Evolutionary conservation across 2,888 invertebrate species (phyloP).

Genomic region (Sphecodes monilicornis): DNA sequence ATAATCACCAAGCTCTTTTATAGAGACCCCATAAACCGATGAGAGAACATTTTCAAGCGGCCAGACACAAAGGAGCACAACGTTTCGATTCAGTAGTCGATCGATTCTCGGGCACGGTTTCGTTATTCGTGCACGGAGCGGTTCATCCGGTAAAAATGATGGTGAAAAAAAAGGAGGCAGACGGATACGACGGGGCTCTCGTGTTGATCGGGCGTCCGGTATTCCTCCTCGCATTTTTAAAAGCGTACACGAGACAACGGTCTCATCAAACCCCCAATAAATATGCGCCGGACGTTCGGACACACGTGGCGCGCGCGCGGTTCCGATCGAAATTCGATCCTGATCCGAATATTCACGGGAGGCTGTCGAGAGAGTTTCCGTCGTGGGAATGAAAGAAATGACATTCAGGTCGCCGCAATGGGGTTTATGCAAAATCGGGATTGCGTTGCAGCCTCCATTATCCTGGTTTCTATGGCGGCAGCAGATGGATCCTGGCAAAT

Average conservation of each 20-base stretch:
- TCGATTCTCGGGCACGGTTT: neutral
- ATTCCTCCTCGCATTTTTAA: constrained; percentile 12
- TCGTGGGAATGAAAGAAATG: constrained; percentile 47
- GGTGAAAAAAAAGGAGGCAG: neutral
- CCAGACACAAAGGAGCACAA: neutral
- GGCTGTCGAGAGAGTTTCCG: neutral
- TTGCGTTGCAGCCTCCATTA: constrained; percentile 37
- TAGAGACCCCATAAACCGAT: neutral
- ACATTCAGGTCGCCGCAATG: constrained; percentile 44
- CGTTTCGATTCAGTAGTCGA: neutral
- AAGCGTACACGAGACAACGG: constrained; percentile 24
- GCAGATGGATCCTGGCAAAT: neutral
- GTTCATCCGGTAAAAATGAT: neutral
- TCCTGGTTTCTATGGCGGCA: constrained; percentile 22
- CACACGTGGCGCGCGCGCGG: neutral
- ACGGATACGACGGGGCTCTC: neutral
- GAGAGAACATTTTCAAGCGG: neutral
- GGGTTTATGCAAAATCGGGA: constrained; percentile 53
- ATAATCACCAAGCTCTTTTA: neutral
- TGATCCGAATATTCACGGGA: constrained; percentile 18
- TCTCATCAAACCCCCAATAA: constrained; percentile 34
- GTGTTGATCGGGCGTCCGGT: neutral
- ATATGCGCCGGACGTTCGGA: constrained; percentile 18
- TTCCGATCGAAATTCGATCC: constrained; percentile 49
- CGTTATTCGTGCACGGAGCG: neutral